Percentiles rank a stretch among this genome's conserved stretches.
Conservation (phyloP, 2,113 vertebrate species). For the Rhizomys pruinosus region DNA sequence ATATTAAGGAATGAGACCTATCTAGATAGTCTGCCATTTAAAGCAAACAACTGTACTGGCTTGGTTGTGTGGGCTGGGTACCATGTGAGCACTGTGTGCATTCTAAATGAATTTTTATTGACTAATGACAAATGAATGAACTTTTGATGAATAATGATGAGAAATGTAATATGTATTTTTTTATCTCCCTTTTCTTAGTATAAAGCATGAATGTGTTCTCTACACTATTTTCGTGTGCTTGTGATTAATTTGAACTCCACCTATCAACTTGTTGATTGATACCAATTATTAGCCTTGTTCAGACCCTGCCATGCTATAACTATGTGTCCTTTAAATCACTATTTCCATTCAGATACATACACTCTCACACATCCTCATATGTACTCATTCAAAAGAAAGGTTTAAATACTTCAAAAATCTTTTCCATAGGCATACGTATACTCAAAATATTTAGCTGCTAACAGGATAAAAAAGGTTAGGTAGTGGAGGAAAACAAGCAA, state of each 20-base stretch:
- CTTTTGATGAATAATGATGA: too few species aligned
- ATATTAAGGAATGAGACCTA: neutral
- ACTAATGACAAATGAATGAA: too few species aligned
- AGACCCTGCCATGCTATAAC: neutral
- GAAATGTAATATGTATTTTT: neutral
- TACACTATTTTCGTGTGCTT: neutral
- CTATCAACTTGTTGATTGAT: neutral
- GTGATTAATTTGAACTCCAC: neutral
- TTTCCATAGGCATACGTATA: neutral
- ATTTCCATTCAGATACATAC: neutral
- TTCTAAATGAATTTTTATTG: too few species aligned
- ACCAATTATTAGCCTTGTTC: neutral
- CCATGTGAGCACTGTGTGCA: too few species aligned
- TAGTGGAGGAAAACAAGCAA: neutral
- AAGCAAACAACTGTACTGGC: constrained; percentile 8
- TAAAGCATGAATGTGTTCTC: neutral
- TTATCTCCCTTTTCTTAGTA: too few species aligned
- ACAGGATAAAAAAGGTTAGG: neutral
- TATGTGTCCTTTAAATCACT: neutral
- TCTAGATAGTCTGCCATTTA: neutral
- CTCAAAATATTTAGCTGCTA: neutral
- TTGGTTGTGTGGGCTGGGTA: neutral
- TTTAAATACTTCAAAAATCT: too few species aligned
- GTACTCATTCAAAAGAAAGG: neutral
- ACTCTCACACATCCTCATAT: neutral